phyloP scores from a whole-genome alignment of 2,888 invertebrate genomes.

The Steinernema hermaphroditum region DNA sequence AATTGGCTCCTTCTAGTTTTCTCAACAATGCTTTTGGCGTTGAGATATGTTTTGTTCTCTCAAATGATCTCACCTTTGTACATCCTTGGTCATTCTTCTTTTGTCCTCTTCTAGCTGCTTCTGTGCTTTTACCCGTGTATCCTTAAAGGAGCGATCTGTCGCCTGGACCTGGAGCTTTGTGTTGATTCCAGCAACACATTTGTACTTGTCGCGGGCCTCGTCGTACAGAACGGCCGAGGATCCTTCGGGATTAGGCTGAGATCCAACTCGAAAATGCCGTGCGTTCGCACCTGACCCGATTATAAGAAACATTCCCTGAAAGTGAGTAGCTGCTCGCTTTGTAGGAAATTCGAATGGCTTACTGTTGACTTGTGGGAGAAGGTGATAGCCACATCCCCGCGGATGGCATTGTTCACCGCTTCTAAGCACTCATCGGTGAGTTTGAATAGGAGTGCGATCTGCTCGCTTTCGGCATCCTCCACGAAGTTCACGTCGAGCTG shows the following conservation, averaged over 20 bases:
- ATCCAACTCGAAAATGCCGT: constrained; percentile 14
- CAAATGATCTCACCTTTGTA: background rate
- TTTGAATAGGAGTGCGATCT: background rate
- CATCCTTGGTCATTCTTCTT: constrained; percentile 14
- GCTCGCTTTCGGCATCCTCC: background rate
- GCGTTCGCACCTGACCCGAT: constrained; percentile 20
- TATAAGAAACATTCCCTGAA: constrained; percentile 6
- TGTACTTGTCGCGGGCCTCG: constrained; percentile 10
- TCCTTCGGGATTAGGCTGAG: constrained; percentile 17
- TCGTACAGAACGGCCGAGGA: constrained; percentile 24
- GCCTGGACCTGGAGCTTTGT: constrained; percentile 20
- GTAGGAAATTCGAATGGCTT: background rate
- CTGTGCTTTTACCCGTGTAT: constrained; percentile 16
- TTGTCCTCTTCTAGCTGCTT: constrained; percentile 18
- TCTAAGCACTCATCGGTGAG: constrained; percentile 20
- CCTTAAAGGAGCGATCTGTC: constrained; percentile 6
- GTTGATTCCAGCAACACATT: constrained; percentile 11
- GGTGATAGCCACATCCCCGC: background rate
- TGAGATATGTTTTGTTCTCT: too few relatives aligned
- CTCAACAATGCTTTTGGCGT: too few relatives aligned
- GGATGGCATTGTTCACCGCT: background rate
- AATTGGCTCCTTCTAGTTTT: too few relatives aligned
- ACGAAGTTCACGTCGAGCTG: constrained; percentile 25
- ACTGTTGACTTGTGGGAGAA: constrained; percentile 14
- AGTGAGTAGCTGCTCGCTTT: background rate